Conservation (phyloP, 2,797 vertebrate species). For the Diglossa cyanea region DNA sequence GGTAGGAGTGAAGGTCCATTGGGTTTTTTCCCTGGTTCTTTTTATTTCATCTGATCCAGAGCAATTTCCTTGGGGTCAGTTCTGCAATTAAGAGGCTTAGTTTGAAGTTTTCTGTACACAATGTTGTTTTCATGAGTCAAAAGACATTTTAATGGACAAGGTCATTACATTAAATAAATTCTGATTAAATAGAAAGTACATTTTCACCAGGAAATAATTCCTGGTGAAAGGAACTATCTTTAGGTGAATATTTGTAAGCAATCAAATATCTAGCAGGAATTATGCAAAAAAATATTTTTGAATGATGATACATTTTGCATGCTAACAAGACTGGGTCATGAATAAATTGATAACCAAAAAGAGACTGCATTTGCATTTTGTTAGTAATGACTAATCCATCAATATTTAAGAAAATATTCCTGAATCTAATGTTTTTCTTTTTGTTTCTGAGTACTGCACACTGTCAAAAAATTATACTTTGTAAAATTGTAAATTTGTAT, state of each 20-base stretch:
- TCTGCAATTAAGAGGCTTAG: neutral
- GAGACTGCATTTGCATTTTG: neutral
- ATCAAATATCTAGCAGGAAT: neutral
- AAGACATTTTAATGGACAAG: neutral
- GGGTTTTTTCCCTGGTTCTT: fast-evolving
- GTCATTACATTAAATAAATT: neutral
- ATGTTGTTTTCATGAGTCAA: neutral
- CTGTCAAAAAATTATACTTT: neutral
- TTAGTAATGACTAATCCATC: neutral
- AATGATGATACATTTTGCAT: neutral
- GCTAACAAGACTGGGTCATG: neutral
- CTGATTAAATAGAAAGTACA: neutral
- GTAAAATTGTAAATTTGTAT: neutral
- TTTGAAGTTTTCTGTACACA: neutral
- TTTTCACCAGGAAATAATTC: neutral
- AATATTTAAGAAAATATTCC: neutral
- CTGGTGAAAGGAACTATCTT: neutral
- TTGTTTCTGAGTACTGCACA: neutral
- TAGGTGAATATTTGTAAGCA: neutral
- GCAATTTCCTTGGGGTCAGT: neutral
- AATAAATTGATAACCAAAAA: neutral
- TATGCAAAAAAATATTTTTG: neutral
- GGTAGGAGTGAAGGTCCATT: neutral
- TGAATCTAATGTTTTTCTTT: neutral
- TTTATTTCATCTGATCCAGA: neutral